Conservation (phyloP, 1,140 invertebrate genomes). For the Heliconius nattereri region DNA sequence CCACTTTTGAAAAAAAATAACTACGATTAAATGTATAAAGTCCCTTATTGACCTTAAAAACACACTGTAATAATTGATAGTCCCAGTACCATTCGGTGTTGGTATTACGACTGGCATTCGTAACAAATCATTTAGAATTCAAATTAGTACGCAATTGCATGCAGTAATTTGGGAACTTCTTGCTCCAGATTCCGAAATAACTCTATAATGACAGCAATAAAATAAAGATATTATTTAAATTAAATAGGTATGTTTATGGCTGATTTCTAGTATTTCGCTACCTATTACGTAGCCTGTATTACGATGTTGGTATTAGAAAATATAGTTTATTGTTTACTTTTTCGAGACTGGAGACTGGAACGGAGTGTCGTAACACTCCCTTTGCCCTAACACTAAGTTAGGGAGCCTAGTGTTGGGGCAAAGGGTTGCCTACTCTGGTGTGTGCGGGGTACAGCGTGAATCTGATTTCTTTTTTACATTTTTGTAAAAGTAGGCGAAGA, state of each 20-base stretch:
- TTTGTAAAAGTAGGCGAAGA: too few species aligned
- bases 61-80: slow-evolving; percentile 20
- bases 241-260: neutral
- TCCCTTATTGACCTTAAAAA: slow-evolving; percentile 22
- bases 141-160: slow-evolving; percentile 39
- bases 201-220: slow-evolving; percentile 1
- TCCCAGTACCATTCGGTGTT: slow-evolving; percentile 22
- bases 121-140: slow-evolving; percentile 38
- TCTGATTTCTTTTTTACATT: too few species aligned
- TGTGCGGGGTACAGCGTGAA: too few species aligned
- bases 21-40: slow-evolving; percentile 15
- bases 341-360: too few species aligned
- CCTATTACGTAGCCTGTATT: neutral
- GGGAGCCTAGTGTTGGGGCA: too few species aligned
- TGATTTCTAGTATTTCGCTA: neutral
- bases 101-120: slow-evolving; percentile 24
- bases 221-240: neutral
- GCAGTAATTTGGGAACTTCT: slow-evolving; percentile 44
- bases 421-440: too few species aligned
- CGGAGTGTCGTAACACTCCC: too few species aligned
- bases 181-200: slow-evolving; percentile 45
- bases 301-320: neutral
- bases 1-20: neutral
- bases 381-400: too few species aligned
- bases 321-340: neutral